Conservation (phyloP, 2,888 invertebrate species). For the Ormyrus thymus region DNA sequence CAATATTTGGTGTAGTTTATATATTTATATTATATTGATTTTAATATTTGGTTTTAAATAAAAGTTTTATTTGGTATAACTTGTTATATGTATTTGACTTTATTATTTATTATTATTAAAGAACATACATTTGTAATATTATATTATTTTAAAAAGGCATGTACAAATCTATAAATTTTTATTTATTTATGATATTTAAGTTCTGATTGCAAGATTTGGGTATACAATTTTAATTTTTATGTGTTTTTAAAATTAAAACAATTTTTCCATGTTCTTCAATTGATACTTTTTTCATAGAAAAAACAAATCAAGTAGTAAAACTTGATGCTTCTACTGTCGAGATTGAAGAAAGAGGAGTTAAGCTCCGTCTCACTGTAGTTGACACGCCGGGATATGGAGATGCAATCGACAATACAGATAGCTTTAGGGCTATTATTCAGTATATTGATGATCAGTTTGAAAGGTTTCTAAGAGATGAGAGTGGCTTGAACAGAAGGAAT, state of each 20-base stretch:
- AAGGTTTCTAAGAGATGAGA: conserved; percentile 92
- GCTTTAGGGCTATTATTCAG: conserved; percentile 94
- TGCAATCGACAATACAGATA: conserved; percentile 95
- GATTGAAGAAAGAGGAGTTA: conserved; percentile 96
- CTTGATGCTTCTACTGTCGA: conserved; percentile 96
- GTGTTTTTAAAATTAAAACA: background rate
- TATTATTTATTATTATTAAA: background rate
- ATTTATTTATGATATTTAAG: background rate
- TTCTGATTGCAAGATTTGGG: conserved; percentile 8
- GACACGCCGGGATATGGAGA: conserved; percentile 98
- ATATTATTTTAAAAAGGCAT: conserved; percentile 49
- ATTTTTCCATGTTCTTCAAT: background rate
- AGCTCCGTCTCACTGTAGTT: conserved; percentile 92
- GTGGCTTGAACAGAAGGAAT: conserved; percentile 95
- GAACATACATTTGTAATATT: background rate
- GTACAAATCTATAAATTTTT: conserved; percentile 10
- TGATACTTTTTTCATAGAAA: conserved; percentile 78
- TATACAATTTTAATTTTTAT: conserved; percentile 5
- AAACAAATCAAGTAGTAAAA: conserved; percentile 93
- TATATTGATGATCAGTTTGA: conserved; percentile 99
- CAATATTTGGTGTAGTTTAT: conserved; percentile 21
- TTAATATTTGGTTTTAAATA: background rate
- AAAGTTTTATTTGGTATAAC: too few relatives aligned
- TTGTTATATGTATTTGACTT: background rate
- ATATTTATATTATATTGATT: conserved; percentile 3